Evolutionary conservation across 2,888 invertebrate species (phyloP), one percentile per base, ranked within the genome.

Genomic region (Oligia fasciuncula): DNA sequence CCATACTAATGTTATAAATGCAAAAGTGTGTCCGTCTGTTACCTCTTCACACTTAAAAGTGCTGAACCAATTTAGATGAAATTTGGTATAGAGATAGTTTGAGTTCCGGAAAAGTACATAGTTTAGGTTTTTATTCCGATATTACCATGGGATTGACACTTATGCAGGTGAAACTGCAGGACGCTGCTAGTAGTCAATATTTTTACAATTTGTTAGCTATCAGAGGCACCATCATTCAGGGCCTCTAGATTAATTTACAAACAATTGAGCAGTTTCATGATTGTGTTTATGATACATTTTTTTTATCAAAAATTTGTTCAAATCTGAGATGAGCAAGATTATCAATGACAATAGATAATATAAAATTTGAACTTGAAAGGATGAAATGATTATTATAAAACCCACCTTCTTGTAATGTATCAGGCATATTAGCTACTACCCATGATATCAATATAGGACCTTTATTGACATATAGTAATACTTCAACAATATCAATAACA

Each of bases 391-490:
- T 43, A 54, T 14, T 43, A 60, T 51, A 54, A 73, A 65, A 70
- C 73, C 13, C 91, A 98, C 98, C 98, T 97, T 99, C 99, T 91
- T 98, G 97, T 93, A 99, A 98, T 89, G 98, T 98, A 92, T 99
- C 99, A 1, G 99, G 99, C 96, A 98, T 98, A 94, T 99, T 99
- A 0, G 99, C 99, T 2, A 99, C 98, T 85, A 99, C 97, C 96
- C 99, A 98, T 90, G 99, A 99, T 89, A 99, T 98, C 81, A 99
- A 98, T 87, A 98, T 97, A 19, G 99, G 98, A 0, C 99, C 99
- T 95, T 99, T 98, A 90, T 98, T 98, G 0, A 99, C 98, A 95
- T 99, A 98, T 3, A 99, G 96, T 40, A 99, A 95, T 0, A 99
- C 98, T 96, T 99, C 99, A 11, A 98, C 97, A 77, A 98, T 97